Conservation (phyloP, 2,113 vertebrate genomes). For the Pseudorasbora parva region DNA sequence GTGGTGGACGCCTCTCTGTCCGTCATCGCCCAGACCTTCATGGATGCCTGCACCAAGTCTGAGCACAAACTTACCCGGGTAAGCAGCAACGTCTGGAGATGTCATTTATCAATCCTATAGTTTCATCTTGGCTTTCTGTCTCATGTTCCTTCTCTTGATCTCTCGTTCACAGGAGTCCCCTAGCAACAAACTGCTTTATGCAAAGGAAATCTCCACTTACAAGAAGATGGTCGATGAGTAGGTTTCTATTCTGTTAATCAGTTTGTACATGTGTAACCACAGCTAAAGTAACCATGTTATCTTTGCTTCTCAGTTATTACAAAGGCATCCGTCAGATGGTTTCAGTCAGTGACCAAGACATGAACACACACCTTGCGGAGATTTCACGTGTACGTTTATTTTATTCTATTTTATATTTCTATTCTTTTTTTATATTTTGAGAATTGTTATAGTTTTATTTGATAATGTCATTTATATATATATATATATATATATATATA, state of each 20-base stretch:
- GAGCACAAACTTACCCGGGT: slow-evolving; percentile 98
- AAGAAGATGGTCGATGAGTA: slow-evolving; percentile 99
- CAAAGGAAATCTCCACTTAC: slow-evolving; percentile 96
- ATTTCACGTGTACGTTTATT: slow-evolving; percentile 88
- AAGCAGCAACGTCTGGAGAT: slow-evolving; percentile 39
- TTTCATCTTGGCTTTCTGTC: background rate
- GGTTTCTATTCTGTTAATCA: slow-evolving; percentile 68
- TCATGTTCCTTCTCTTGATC: background rate
- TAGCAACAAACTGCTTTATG: slow-evolving; percentile 97
- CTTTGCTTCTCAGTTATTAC: slow-evolving; percentile 83
- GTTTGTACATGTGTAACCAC: background rate
- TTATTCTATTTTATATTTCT: background rate
- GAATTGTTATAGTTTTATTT: too few species aligned
- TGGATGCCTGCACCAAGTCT: slow-evolving; percentile 97
- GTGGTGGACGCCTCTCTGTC: slow-evolving; percentile 95
- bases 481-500: too few species aligned
- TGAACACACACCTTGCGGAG: slow-evolving; percentile 97
- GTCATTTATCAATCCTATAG: background rate
- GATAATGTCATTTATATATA: background rate
- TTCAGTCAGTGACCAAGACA: slow-evolving; percentile 96
- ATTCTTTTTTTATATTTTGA: background rate
- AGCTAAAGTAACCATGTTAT: background rate
- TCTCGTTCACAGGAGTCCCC: slow-evolving; percentile 86
- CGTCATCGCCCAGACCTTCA: slow-evolving; percentile 97
- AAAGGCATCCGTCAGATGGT: slow-evolving; percentile 94